Base-by-base conservation (phyloP, 2,797 vertebrate species). In the Mico argentatus region DNA sequence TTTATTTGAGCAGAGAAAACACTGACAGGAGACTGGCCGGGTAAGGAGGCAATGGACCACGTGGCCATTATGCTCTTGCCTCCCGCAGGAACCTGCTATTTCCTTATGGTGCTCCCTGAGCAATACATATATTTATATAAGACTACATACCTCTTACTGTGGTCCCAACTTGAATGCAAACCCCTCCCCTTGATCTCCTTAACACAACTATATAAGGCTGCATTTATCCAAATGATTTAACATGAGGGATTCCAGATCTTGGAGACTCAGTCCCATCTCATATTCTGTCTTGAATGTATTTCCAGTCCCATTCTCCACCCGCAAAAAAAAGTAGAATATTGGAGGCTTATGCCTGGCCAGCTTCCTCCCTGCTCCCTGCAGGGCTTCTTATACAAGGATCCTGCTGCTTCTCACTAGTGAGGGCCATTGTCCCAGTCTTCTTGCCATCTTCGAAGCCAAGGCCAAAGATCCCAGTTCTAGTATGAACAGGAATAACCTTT, bases 381-480 rank as follows among this genome's bases (percentile, higher is more conserved):
- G 57, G 13, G 27, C 48, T 55, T 41, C 73, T 96, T n/a, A 24
- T 59, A 79, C 3, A 26, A 55, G 44, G 48, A 55, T 72, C 27
- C 14, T 72, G 33, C 76, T 50, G 52, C 41, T 79, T 72, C 33
- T 77, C 12, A 46, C 36, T 52, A 85, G 75, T 75, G 36, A 70
- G 36, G 33, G 72, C 7, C 36, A 79, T 83, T 87, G 80, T 90
- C 50, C 76, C 17, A 44, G n/a, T 30, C 52, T 79, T 87, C 75
- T 91, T 89, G 22, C 52, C 41, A 64, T 86, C 33, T 96, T 96
- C 75, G 83, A 77, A 73, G 76, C 33, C 91, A 95, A 88, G 75
- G 50, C 85, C 55, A 85, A 94, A 92, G 39, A 75, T 90, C 77
- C 44, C 41, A 75, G 67, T 83, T 92, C 75, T 82, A 11, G 14